Base-by-base conservation (phyloP, 1,140 invertebrate species). In the Ceratosolen fusciceps region DNA sequence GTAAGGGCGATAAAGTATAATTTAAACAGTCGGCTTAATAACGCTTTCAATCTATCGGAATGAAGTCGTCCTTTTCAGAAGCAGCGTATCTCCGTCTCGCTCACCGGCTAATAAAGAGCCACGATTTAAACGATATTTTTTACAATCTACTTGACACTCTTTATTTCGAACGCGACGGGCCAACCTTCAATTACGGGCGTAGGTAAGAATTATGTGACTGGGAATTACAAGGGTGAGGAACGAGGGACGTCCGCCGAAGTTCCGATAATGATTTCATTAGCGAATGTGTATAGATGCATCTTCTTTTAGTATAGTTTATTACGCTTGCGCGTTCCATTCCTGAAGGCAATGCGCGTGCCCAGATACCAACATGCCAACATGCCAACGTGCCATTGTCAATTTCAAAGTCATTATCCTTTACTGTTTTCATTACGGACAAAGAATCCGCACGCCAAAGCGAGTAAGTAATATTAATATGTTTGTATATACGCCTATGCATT, bases 91-190 rank as follows among this genome's bases (percentile, higher is more conserved):
- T 19, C 56, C 29, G 19, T 70, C 34, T 54, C 26, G 3, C n/a
- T 7, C 70, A 52, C 75, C 52, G 56, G 56, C 74, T 75, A 80
- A 70, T 70, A 70, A 70, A 80, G 72, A 74, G 62, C 62, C 43
- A 60, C 78, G 56, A 80, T 80, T 74, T 74, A 80, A 80, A 74
- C 67, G 52, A 70, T 74, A 74, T 80, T 80, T 68, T 74, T 80
- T 65, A 79, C 49, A 74, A 68, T 79, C 21, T 58, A 26, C 60
- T 74, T 68, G 71, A 79, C 60, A 79, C 47, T 73, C 74, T 79
- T 68, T 73, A 68, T 71, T 71, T 72, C 34, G 5, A 16, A n/a
- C 31, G 0, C 26, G 21, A 9, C 19, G 10, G 29, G 52, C 26
- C 12, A 58, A 43, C 0, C 68, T 68, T 79, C 60, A 74, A 79